Evolutionary conservation across 2,113 vertebrate genomes (phyloP), one percentile per base, ranked within the genome.

Genomic region (Trinectes maculatus): DNA sequence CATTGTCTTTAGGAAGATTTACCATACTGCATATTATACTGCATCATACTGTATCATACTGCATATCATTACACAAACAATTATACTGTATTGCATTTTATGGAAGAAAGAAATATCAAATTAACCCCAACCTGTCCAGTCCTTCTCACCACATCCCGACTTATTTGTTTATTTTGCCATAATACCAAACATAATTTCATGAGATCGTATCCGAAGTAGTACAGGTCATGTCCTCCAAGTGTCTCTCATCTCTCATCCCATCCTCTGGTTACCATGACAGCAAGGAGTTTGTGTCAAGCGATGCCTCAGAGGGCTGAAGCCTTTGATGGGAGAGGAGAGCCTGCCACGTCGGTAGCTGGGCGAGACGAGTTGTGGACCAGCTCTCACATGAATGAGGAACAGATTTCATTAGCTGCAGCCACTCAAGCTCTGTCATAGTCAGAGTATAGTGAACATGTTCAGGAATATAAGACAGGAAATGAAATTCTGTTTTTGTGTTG

Each of bases 241-340:
- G 46, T 67, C 77, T 84, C 77, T 79, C 75, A 70, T 84, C 85
- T 79, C 53, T 85, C n/a, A 74, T 79, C 67, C 59, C 74, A 43
- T 77, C 68, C 71, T 68, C 24, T 19, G 63, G 85, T 90, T 87
- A 47, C 86, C 86, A 89, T 91, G 83, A 82, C 83, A 89, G 83
- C 90, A 81, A 68, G 48, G 77, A 81, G 76, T 79, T 73, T 40
- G 77, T 78, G 64, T 88, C 85, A 90, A 87, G 90, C 88, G 88
- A 85, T 83, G 80, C 68, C 42, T 59, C 52, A 8, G 58, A 81
- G 64, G 66, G 74, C 52, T 74, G 80, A 66, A 78, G 74, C 71
- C 54, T 72, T 52, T 69, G 78, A 78, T 15, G 26, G 75, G 55
- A 66, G 63, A 74, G 22, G 25, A 51, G 51, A 71, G 68, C 25